These are phyloP conservation scores for Hirundo rustica DNA, from an alignment of 2,797 vertebrate genomes.

Conservation along the genomic window DNA sequence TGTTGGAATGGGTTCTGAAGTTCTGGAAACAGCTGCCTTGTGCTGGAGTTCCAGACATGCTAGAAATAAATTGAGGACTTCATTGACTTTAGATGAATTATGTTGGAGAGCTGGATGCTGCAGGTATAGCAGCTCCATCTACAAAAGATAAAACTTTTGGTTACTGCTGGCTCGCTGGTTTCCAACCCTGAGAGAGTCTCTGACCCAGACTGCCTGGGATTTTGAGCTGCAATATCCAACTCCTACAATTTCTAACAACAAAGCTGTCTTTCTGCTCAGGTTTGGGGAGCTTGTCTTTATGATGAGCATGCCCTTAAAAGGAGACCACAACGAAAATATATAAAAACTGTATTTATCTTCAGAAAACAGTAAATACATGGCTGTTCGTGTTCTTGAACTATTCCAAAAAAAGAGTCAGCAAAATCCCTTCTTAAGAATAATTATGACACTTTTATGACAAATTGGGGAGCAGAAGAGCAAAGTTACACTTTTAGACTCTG, in stretches of 20 bases:
- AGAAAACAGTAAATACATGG: neutral
- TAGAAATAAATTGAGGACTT: conserved; percentile 31
- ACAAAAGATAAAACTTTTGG: neutral
- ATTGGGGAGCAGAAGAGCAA: neutral
- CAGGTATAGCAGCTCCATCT: neutral
- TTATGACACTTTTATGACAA: neutral
- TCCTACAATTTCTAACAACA: neutral
- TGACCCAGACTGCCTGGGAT: neutral
- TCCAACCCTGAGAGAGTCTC: neutral
- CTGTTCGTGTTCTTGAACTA: neutral
- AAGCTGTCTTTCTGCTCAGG: neutral
- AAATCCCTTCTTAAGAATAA: neutral
- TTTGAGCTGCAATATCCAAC: neutral
- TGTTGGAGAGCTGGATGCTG: neutral
- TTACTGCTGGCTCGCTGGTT: neutral
- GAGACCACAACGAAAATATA: neutral
- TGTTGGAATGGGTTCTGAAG: neutral
- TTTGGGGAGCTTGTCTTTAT: neutral
- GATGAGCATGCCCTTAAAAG: neutral
- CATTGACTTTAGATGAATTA: conserved; percentile 1
- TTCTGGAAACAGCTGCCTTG: conserved; percentile 6
- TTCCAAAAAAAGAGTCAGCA: neutral
- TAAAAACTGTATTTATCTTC: neutral
- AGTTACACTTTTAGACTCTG: neutral
- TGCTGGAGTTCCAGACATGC: neutral